Base-by-base conservation (phyloP, 2,113 vertebrate genomes). In the Tachuris rubrigastra region DNA sequence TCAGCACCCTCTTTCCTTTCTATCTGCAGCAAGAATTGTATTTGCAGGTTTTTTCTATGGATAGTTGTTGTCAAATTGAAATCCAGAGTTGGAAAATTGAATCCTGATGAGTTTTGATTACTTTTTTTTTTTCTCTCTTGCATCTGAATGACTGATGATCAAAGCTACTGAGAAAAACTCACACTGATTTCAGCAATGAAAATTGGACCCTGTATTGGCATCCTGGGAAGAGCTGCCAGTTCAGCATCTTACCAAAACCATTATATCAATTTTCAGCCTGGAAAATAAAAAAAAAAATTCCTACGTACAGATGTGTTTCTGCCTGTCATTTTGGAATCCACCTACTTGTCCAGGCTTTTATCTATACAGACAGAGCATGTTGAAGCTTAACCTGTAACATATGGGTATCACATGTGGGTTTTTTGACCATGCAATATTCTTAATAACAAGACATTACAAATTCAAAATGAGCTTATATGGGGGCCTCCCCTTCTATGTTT, bases 381-480 rank as follows among this genome's bases (percentile, higher is more conserved):
- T 35, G 35, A 84, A 59, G 28, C 9, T 74, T 14, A 49, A 39
- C 9, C 15, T 25, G 30, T 4, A 13, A 44, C 44, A 0, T 31
- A 17, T 1, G 8, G 42, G n/a, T 50, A 42, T 35, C 20, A 31
- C 1, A 0, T 27, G 30, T 28, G 23, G 12, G 5, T 6, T 68
- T 71, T 87, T 67, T 65, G 55, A 17, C 39, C 49, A 15, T 18
- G 35, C 15, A 14, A 25, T 23, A 27, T 10, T 62, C 27, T 37
- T 62, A 71, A 81, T 23, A 80, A 71, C 18, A 33, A 71, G 35
- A 22, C 18, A 80, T 35, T 33, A 20, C 39, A 50, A 59, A 75
- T 33, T 50, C 71, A 75, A 76, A 72, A 35, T 2, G 6, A 76
- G 19, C 42, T 5, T 33, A 3, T 10, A 25, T 8, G 10, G 41